Evolutionary conservation across 2,888 invertebrate genomes (phyloP).

Genomic region (Lamproptera curius): DNA sequence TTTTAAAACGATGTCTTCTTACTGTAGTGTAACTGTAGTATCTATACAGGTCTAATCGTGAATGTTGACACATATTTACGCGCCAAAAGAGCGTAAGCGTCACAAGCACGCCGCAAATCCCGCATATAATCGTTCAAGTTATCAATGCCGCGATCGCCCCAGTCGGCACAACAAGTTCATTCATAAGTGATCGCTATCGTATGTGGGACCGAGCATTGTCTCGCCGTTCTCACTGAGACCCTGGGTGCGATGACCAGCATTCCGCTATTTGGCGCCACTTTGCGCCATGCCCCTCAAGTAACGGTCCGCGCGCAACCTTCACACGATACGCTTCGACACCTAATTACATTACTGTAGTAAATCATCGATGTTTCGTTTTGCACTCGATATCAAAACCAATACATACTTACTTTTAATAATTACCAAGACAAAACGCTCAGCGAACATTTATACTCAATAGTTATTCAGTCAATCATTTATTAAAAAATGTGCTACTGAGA

Average conservation of each 20-base stretch:
- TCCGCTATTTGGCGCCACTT: conserved; percentile 16
- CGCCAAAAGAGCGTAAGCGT: neutral
- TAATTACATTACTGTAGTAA: conserved; percentile 8
- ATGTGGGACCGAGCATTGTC: conserved; percentile 44
- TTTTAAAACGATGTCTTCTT: too few species aligned
- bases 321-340: neutral
- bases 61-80: too few species aligned
- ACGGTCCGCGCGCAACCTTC: conserved; percentile 12
- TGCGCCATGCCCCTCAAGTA: conserved; percentile 10
- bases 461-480: too few species aligned
- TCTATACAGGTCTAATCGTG: too few species aligned
- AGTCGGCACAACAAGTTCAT: conserved; percentile 35
- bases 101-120: conserved; percentile 5
- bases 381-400: too few species aligned
- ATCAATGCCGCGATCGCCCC: conserved; percentile 43
- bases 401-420: too few species aligned
- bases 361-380: neutral
- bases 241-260: conserved; percentile 35
- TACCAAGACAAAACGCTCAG: too few species aligned
- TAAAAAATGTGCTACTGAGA: too few species aligned
- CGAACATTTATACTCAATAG: too few species aligned
- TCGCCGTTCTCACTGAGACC: conserved; percentile 38
- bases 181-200: conserved; percentile 49
- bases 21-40: too few species aligned
- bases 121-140: conserved; percentile 44